A percentile compares a stretch with the other conserved stretches of the same genome.
These are phyloP conservation scores for Galeopsomyia nigrocyanea DNA, from an alignment of 2,888 invertebrate genomes.

Conservation along the genomic window DNA sequence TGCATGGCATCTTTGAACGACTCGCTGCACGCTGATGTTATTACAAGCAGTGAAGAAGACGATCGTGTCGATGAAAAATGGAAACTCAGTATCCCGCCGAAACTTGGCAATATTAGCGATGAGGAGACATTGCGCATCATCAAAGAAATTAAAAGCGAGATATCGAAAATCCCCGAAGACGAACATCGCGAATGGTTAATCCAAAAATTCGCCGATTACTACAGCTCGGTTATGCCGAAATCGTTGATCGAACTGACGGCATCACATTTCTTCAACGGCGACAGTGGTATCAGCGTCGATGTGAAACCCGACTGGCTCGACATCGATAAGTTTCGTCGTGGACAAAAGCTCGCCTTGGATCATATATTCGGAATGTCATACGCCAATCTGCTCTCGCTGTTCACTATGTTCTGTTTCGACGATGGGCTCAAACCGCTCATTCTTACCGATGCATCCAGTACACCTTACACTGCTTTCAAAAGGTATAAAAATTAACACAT, in stretches of 20 bases:
- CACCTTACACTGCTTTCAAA: conserved; percentile 68
- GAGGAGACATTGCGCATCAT: neutral
- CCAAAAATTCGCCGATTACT: neutral
- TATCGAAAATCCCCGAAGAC: conserved; percentile 22
- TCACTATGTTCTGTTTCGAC: conserved; percentile 66
- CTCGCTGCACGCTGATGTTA: too few species aligned
- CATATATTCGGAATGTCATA: conserved; percentile 63
- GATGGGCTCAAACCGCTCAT: conserved; percentile 68
- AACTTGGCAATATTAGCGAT: neutral
- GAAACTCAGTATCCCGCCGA: neutral
- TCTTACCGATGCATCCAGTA: conserved; percentile 69
- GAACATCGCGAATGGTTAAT: conserved; percentile 23
- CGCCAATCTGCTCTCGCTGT: conserved; percentile 66
- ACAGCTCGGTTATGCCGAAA: conserved; percentile 15
- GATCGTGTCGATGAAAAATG: neutral
- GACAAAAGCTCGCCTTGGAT: conserved; percentile 68
- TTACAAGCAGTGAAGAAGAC: too few species aligned
- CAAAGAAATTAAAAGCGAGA: neutral
- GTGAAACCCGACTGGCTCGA: conserved; percentile 68
- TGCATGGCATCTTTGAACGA: too few species aligned
- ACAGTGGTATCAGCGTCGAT: conserved; percentile 53
- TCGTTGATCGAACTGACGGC: conserved; percentile 16
- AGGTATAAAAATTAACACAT: too few species aligned
- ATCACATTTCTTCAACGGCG: conserved; percentile 49
- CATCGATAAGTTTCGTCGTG: conserved; percentile 66